Conservation (phyloP, 2,888 invertebrate genomes). For the Zaprionus bogoriensis region DNA sequence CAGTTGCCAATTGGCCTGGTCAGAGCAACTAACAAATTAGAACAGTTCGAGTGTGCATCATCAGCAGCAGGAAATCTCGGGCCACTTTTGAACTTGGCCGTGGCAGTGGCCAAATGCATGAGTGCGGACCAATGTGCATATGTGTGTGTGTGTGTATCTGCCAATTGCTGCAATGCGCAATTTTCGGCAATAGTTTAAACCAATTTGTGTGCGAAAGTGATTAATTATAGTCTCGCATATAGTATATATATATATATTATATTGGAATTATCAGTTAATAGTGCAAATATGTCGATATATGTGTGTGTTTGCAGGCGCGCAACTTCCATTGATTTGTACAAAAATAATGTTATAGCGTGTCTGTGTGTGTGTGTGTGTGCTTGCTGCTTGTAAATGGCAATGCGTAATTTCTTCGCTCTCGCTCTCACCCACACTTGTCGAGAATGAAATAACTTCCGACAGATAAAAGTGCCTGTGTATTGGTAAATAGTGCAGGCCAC, state of each 20-base stretch:
- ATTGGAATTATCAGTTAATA: too few species aligned
- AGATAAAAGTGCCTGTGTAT: constrained; percentile 2
- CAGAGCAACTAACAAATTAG: constrained; percentile 12
- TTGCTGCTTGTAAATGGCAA: not conserved
- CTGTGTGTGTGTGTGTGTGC: constrained; percentile 5
- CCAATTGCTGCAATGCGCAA: constrained; percentile 11
- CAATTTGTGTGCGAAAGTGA: not conserved
- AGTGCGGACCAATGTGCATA: constrained; percentile 29
- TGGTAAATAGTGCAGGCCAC: constrained; percentile 9
- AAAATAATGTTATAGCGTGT: constrained; percentile 6
- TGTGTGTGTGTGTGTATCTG: constrained; percentile 21
- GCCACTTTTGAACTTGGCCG: constrained; percentile 64
- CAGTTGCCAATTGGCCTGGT: constrained; percentile 21
- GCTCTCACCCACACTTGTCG: not conserved
- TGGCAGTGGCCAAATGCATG: constrained; percentile 49
- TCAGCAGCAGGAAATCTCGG: constrained; percentile 25
- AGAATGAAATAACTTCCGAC: constrained; percentile 7
- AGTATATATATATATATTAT: too few species aligned
- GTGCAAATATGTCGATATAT: too few species aligned
- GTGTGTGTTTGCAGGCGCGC: not conserved
- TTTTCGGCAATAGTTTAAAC: constrained; percentile 27
- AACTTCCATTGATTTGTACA: constrained; percentile 64
- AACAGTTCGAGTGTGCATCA: constrained; percentile 14
- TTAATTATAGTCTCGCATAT: not conserved
- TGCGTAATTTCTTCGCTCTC: constrained; percentile 4